A percentile compares a stretch with the other conserved stretches of the same genome.
These are phyloP conservation scores for Malurus splendens DNA, from an alignment of 2,797 vertebrate genomes.

Conservation along the genomic window DNA sequence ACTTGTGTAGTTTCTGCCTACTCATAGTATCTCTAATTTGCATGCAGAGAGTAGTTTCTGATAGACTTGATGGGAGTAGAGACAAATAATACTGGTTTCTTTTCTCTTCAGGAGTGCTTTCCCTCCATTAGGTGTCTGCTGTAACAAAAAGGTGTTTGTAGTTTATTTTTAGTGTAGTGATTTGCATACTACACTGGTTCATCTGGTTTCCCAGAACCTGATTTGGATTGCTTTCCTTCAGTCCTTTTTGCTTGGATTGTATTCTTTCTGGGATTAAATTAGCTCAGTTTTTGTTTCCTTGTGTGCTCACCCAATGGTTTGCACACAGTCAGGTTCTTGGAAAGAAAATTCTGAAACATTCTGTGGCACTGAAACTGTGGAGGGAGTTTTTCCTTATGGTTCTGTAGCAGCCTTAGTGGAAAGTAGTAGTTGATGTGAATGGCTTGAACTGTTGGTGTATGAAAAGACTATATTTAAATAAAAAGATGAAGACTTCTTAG, in stretches of 20 bases:
- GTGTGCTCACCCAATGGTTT: background rate
- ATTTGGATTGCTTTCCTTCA: background rate
- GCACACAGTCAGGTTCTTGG: background rate
- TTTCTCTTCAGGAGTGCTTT: background rate
- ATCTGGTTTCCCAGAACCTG: background rate
- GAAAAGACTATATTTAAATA: background rate
- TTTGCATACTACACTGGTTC: background rate
- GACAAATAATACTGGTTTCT: background rate
- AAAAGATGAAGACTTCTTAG: background rate
- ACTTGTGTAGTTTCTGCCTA: background rate
- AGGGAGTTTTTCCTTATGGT: background rate
- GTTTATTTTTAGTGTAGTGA: background rate
- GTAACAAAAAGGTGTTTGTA: background rate
- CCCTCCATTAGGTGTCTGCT: background rate
- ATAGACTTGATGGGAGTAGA: background rate
- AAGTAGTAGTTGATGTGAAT: background rate
- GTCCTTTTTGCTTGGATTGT: background rate
- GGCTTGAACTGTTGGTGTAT: background rate
- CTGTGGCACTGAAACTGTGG: background rate
- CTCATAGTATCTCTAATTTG: background rate
- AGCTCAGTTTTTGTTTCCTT: background rate
- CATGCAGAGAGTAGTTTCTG: background rate
- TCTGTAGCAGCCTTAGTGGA: background rate
- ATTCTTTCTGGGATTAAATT: background rate
- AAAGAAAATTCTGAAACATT: background rate